A percentile compares a stretch with the other conserved stretches of the same genome.
These are phyloP conservation scores for Doryteuthis pealeii DNA, from an alignment of 1,140 invertebrate genomes.

Conservation along the genomic window DNA sequence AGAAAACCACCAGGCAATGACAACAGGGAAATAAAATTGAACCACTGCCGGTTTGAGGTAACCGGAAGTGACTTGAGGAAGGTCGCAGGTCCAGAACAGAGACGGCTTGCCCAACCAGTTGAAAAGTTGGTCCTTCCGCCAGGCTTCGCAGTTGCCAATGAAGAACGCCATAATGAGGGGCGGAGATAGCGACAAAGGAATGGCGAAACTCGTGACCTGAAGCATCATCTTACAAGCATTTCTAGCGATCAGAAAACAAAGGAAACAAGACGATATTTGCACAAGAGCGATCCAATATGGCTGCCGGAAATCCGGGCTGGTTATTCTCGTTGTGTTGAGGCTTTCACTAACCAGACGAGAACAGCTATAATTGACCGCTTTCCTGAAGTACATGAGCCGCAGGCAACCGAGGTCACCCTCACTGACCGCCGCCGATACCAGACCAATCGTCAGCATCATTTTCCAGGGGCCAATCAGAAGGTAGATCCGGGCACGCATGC, in stretches of 20 bases:
- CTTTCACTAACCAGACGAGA: slow-evolving; percentile 37
- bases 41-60: slow-evolving; percentile 35
- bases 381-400: slow-evolving; percentile 39
- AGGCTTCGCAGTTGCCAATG: slow-evolving; percentile 44
- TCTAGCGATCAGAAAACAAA: slow-evolving; percentile 55
- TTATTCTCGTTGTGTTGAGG: neutral
- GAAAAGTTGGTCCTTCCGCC: slow-evolving; percentile 20
- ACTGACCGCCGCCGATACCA: slow-evolving; percentile 42
- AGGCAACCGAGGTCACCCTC: slow-evolving; percentile 35
- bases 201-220: slow-evolving; percentile 49
- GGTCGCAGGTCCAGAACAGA: slow-evolving; percentile 50
- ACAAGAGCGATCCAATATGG: slow-evolving; percentile 46
- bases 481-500: slow-evolving; percentile 50
- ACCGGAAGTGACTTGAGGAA: slow-evolving; percentile 31
- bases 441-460: slow-evolving; percentile 42
- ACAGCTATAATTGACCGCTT: slow-evolving; percentile 30
- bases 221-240: slow-evolving; percentile 55
- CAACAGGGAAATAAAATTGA: slow-evolving; percentile 41
- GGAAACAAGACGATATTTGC: slow-evolving; percentile 43
- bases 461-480: slow-evolving; percentile 52
- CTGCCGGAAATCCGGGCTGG: slow-evolving; percentile 26
- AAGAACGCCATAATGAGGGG: slow-evolving; percentile 48
- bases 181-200: slow-evolving; percentile 49
- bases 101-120: slow-evolving; percentile 27
- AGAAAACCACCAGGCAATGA: slow-evolving; percentile 47